Evolutionary conservation across 2,113 vertebrate genomes (phyloP).

Genomic region (Strix uralensis): DNA sequence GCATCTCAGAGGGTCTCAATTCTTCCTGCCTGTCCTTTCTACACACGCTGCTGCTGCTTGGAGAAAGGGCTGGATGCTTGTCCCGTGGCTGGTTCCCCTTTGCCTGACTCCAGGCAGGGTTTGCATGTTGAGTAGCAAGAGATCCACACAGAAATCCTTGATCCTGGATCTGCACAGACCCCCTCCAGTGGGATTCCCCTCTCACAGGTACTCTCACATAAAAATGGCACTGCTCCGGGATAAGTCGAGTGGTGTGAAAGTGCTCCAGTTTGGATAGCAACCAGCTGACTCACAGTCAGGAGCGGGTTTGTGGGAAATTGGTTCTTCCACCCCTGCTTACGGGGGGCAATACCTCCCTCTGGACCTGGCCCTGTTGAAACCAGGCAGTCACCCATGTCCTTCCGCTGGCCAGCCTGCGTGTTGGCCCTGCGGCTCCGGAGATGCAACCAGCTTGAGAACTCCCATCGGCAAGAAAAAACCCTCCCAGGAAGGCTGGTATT

Average conservation of each 20-base stretch:
- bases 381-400: neutral
- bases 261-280: neutral
- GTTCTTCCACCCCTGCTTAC: neutral
- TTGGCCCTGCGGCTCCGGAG: neutral
- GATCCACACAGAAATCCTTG: fast-evolving
- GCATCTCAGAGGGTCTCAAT: fast-evolving
- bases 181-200: neutral
- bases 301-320: neutral
- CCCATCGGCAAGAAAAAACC: neutral
- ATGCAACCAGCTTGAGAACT: neutral
- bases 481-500: neutral
- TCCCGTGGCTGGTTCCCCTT: neutral
- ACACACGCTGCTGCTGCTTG: fast-evolving
- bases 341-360: neutral
- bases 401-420: fast-evolving
- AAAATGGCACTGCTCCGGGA: neutral
- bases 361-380: neutral
- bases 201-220: neutral
- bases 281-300: neutral
- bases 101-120: neutral
- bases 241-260: neutral
- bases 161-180: neutral
- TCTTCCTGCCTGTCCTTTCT: fast-evolving
- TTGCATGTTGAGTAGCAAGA: fast-evolving
- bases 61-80: neutral